Evolutionary conservation across 2,888 invertebrate genomes (phyloP).

Genomic region (Melipona beecheii): DNA sequence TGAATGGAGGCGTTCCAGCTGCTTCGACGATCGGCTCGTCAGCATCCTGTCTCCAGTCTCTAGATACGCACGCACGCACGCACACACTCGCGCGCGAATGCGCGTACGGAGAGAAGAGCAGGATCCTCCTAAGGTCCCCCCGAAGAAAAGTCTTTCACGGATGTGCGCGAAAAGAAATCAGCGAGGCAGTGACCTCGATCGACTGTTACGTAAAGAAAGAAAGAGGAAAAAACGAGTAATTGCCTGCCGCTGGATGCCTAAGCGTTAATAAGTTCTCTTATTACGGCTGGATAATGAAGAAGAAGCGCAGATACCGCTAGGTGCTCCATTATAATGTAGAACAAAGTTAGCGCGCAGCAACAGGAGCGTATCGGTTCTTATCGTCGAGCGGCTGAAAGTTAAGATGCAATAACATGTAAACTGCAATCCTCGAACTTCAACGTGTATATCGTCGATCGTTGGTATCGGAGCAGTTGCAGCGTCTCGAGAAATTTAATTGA

Average conservation of each 20-base stretch:
- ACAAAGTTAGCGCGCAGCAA: conserved; percentile 5
- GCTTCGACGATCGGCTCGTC: conserved; percentile 77
- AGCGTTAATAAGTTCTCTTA: conserved; percentile 17
- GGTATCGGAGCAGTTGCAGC: not conserved
- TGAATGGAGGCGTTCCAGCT: conserved; percentile 73
- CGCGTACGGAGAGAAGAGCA: conserved; percentile 8
- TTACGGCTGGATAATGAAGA: conserved; percentile 23
- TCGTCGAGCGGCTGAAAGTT: not conserved
- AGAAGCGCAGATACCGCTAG: conserved; percentile 22
- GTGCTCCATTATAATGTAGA: conserved; percentile 20
- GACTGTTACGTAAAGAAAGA: not conserved
- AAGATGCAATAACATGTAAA: not conserved
- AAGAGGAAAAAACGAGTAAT: not conserved
- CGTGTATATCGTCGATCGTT: not conserved
- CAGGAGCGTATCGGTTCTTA: not conserved
- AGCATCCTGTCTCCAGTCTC: conserved; percentile 69
- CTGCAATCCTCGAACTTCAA: not conserved
- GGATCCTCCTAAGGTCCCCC: conserved; percentile 39
- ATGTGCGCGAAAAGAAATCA: conserved; percentile 19
- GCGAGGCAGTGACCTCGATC: conserved; percentile 23
- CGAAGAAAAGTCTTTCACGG: conserved; percentile 32
- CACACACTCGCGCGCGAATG: not conserved
- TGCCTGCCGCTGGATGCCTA: not conserved
- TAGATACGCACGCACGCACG: conserved; percentile 49
- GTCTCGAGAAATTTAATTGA: not conserved